These are phyloP conservation scores for Tyria jacobaeae DNA, from an alignment of 2,888 invertebrate genomes.

Conservation along the genomic window DNA sequence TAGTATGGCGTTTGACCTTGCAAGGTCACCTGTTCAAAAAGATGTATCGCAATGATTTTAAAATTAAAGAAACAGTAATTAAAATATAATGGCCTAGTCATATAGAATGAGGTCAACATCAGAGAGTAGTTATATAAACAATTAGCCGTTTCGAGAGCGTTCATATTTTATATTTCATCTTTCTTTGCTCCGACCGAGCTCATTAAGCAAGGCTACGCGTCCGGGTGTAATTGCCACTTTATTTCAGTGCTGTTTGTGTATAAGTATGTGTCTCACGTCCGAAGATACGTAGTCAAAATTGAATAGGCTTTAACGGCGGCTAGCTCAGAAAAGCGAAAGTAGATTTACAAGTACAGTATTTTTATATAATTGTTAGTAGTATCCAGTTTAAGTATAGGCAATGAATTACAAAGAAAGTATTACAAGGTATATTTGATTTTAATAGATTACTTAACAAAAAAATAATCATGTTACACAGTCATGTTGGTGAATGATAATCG, in stretches of 20 bases:
- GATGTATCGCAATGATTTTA: constrained; percentile 19
- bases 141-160: constrained; percentile 49
- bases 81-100: constrained; percentile 40
- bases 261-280: constrained; percentile 35
- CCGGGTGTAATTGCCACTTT: constrained; percentile 32
- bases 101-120: constrained; percentile 47
- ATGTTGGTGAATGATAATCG: constrained; percentile 20
- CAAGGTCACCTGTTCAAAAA: constrained; percentile 40
- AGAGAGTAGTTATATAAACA: constrained; percentile 53
- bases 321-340: constrained; percentile 71
- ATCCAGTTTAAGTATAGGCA: too few species aligned
- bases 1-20: constrained; percentile 37
- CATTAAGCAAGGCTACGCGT: constrained; percentile 33
- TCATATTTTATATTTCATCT: constrained; percentile 32
- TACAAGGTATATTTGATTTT: neutral
- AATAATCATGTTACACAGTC: constrained; percentile 13
- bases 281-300: constrained; percentile 46
- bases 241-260: constrained; percentile 31
- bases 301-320: constrained; percentile 54
- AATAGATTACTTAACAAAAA: neutral
- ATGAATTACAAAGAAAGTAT: too few species aligned
- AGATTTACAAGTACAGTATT: constrained; percentile 57
- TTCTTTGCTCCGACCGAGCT: constrained; percentile 29
- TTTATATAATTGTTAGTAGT: constrained; percentile 22
- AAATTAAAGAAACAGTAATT: constrained; percentile 43